Percentiles rank a stretch among this genome's conserved stretches.
These are phyloP conservation scores for Gymnoscopelus braueri DNA, from an alignment of 2,797 vertebrate species.

Conservation along the genomic window DNA sequence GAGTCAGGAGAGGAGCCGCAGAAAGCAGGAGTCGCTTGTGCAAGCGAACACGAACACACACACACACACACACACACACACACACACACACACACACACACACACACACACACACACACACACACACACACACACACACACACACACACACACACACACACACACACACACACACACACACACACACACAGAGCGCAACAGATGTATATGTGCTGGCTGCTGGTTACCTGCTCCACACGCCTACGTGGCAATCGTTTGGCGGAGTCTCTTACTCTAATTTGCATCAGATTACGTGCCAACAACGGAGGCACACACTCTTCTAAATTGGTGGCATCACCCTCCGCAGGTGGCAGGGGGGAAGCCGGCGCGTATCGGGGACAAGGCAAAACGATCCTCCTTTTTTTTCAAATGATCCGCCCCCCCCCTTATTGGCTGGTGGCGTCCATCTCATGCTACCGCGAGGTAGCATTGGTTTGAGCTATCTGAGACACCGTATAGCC, in stretches of 20 bases:
- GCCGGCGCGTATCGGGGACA: constrained; percentile 47
- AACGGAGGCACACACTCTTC: constrained; percentile 57
- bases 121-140: background rate
- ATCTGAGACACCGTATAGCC: constrained; percentile 52
- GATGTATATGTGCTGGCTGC: constrained; percentile 40
- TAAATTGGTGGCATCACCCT: constrained; percentile 70
- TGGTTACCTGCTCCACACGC: constrained; percentile 35
- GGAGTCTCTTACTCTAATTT: constrained; percentile 62
- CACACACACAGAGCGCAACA: constrained; percentile 4
- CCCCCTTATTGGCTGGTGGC: constrained; percentile 55
- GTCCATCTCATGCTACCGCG: constrained; percentile 38
- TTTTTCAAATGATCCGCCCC: constrained; percentile 43
- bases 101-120: background rate
- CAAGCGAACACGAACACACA: too few relatives aligned
- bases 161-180: background rate
- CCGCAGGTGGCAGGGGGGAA: constrained; percentile 62
- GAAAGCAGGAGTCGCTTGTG: too few relatives aligned
- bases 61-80: too few relatives aligned
- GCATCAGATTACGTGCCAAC: constrained; percentile 70
- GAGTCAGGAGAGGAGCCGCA: constrained; percentile 15
- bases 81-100: too few relatives aligned
- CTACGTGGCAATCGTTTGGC: constrained; percentile 60
- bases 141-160: too few relatives aligned
- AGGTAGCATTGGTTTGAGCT: constrained; percentile 66
- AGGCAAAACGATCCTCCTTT: constrained; percentile 36